A percentile compares a stretch with the other conserved stretches of the same genome.
These are phyloP conservation scores for Cabera pusaria DNA, from an alignment of 2,888 invertebrate species.

Conservation along the genomic window DNA sequence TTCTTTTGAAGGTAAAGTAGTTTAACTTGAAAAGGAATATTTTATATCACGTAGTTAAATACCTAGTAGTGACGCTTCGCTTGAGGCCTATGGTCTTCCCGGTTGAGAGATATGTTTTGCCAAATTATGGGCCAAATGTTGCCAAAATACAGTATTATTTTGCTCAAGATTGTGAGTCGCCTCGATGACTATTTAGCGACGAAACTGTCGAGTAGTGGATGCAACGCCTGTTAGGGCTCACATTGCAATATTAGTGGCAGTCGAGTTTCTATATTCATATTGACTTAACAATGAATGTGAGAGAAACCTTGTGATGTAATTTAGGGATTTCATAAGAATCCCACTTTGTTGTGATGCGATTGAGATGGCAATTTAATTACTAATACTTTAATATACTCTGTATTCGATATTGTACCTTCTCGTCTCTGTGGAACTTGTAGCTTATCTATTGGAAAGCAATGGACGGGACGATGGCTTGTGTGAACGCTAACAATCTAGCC, in stretches of 20 bases:
- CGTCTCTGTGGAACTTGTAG: constrained; percentile 14
- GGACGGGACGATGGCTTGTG: constrained; percentile 16
- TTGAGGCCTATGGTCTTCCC: constrained; percentile 75
- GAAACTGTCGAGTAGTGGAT: constrained; percentile 12
- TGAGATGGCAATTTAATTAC: constrained; percentile 11
- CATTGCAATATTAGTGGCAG: constrained; percentile 15
- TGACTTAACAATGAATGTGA: constrained; percentile 26
- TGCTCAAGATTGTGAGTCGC: constrained; percentile 53
- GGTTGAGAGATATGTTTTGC: constrained; percentile 58
- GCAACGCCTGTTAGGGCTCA: constrained; percentile 26
- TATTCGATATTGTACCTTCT: too few relatives aligned
- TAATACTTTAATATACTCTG: too few relatives aligned
- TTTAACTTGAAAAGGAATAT: constrained; percentile 56
- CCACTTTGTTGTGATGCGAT: constrained; percentile 12
- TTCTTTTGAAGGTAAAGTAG: constrained; percentile 44
- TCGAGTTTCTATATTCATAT: constrained; percentile 21
- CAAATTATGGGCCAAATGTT: constrained; percentile 69
- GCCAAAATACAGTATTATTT: constrained; percentile 53
- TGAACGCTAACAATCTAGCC: constrained; percentile 38
- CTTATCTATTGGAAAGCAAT: constrained; percentile 18
- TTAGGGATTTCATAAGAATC: constrained; percentile 7
- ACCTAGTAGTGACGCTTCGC: constrained; percentile 75
- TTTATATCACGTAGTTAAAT: constrained; percentile 74
- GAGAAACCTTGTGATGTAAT: constrained; percentile 20
- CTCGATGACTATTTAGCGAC: constrained; percentile 17